phyloP scores from a whole-genome alignment of 1,140 invertebrate genomes.

The Drosophila bocki region DNA sequence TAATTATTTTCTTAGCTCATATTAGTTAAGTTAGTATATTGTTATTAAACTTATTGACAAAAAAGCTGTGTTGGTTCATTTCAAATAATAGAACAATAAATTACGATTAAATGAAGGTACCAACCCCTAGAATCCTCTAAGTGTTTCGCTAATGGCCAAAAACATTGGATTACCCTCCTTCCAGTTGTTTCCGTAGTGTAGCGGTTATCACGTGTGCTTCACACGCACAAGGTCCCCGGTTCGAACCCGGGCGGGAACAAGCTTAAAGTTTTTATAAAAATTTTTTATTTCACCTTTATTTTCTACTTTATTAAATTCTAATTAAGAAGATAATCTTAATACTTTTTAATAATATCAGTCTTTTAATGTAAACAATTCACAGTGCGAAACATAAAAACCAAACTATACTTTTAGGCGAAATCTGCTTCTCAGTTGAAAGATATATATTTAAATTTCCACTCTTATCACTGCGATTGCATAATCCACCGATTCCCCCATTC shows the following conservation, averaged over 20 bases:
- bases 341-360: background rate
- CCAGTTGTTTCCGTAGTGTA: conserved; percentile 85
- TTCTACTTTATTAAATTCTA: background rate
- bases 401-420: conserved; percentile 5
- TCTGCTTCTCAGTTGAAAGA: too few species aligned
- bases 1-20: too few species aligned
- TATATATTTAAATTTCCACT: background rate
- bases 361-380: background rate
- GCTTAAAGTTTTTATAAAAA: too few species aligned
- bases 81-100: too few species aligned
- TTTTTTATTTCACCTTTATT: too few species aligned
- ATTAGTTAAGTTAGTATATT: too few species aligned
- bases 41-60: too few species aligned
- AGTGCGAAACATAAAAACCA: background rate
- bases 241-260: conserved; percentile 47
- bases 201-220: conserved; percentile 89
- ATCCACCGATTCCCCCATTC: background rate
- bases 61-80: too few species aligned
- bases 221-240: conserved; percentile 88
- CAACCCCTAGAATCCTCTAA: background rate
- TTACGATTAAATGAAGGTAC: background rate
- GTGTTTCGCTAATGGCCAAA: background rate
- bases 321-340: too few species aligned
- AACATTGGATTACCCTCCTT: background rate
- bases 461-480: background rate